Evolutionary conservation across 2,888 invertebrate genomes (phyloP).

Genomic region (Caenorhabditis uteleia): DNA sequence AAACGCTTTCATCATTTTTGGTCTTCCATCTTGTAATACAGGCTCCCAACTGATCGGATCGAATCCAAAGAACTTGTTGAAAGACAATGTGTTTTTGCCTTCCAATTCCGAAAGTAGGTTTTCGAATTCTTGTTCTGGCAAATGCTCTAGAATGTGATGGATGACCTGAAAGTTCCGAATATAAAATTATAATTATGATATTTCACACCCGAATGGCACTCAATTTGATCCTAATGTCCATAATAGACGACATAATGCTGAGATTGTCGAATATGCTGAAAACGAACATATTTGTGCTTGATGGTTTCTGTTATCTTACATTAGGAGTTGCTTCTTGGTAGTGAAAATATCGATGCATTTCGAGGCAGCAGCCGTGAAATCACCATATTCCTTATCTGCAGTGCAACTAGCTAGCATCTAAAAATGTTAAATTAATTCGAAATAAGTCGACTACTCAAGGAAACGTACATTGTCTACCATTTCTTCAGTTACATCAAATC

Average conservation of each 20-base stretch:
- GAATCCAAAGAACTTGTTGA: too few species aligned
- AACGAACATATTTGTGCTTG: neutral
- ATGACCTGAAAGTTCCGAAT: too few species aligned
- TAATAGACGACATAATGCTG: slow-evolving; percentile 13
- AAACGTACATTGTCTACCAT: slow-evolving; percentile 9
- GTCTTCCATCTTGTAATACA: too few species aligned
- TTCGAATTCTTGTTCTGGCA: too few species aligned
- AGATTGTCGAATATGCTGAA: neutral
- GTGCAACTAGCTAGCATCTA: slow-evolving; percentile 18
- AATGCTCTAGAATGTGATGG: too few species aligned
- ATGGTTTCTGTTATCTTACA: too few species aligned
- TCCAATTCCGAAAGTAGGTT: too few species aligned
- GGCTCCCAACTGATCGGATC: too few species aligned
- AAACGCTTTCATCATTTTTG: too few species aligned
- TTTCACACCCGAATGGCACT: slow-evolving; percentile 7
- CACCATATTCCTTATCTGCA: slow-evolving; percentile 13
- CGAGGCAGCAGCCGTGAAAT: slow-evolving; percentile 14
- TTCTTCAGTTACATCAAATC: slow-evolving; percentile 10
- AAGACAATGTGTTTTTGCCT: too few species aligned
- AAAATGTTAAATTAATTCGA: neutral
- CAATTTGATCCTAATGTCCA: slow-evolving; percentile 18
- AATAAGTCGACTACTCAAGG: neutral
- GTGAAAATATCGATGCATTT: slow-evolving; percentile 4
- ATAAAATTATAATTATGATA: neutral
- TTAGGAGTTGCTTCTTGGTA: slow-evolving; percentile 9